These are phyloP conservation scores for Rhagium mordax DNA, from an alignment of 2,888 invertebrate species.

Conservation along the genomic window DNA sequence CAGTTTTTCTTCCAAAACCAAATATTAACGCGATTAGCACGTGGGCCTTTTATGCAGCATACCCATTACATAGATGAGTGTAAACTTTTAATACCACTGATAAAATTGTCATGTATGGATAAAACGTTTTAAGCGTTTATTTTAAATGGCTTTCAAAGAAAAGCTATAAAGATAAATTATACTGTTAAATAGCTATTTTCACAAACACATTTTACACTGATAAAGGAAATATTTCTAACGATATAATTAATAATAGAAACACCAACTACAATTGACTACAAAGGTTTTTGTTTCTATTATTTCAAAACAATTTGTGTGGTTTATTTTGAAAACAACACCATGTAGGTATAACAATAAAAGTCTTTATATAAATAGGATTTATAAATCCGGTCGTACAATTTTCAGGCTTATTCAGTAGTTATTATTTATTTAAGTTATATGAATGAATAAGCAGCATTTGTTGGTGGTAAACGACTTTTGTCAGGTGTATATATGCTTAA, in stretches of 20 bases:
- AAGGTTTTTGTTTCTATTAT: not conserved
- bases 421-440: slow-evolving; percentile 55
- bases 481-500: slow-evolving; percentile 53
- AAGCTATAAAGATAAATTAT: slow-evolving; percentile 15
- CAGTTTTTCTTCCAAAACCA: too few species aligned
- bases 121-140: not conserved
- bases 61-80: not conserved
- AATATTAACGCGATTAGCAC: too few species aligned
- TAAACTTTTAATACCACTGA: not conserved
- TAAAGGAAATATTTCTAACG: slow-evolving; percentile 3
- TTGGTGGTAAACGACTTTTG: slow-evolving; percentile 57
- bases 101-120: not conserved
- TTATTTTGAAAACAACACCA: not conserved
- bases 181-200: slow-evolving; percentile 5
- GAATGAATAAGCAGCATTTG: slow-evolving; percentile 55
- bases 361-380: slow-evolving; percentile 50
- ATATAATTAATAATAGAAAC: slow-evolving; percentile 10
- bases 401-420: slow-evolving; percentile 58
- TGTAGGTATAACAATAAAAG: slow-evolving; percentile 40
- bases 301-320: slow-evolving; percentile 21
- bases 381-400: slow-evolving; percentile 56
- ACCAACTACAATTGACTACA: not conserved
- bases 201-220: slow-evolving; percentile 10
- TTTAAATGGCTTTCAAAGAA: slow-evolving; percentile 3
- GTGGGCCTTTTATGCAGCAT: too few species aligned